Conservation (phyloP, 2,888 invertebrate genomes). For the Cephus sareptanus region DNA sequence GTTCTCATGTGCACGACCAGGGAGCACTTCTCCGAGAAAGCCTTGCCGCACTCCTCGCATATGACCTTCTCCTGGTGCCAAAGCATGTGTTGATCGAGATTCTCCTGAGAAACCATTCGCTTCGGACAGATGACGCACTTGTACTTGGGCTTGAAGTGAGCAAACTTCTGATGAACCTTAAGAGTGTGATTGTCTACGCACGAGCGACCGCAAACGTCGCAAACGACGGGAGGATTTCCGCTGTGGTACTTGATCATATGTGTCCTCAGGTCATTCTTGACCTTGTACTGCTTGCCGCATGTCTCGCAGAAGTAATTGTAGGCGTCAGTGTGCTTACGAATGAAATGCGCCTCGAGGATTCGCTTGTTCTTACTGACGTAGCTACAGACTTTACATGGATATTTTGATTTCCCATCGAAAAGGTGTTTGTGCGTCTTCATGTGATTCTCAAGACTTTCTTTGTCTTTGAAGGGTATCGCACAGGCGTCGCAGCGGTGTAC, state of each 20-base stretch:
- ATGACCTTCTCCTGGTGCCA: conserved; percentile 20
- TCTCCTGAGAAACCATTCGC: conserved; percentile 13
- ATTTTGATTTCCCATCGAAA: neutral
- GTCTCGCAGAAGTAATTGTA: conserved; percentile 16
- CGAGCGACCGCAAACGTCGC: conserved; percentile 23
- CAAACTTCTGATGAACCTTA: conserved; percentile 16
- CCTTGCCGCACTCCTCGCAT: conserved; percentile 19
- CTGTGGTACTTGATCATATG: conserved; percentile 19
- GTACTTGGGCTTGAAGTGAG: conserved; percentile 21
- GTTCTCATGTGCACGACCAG: conserved; percentile 20
- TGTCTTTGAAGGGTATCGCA: neutral
- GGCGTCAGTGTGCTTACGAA: neutral
- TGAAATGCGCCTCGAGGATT: neutral
- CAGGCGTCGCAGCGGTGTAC: neutral
- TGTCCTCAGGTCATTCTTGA: conserved; percentile 17
- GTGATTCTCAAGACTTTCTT: neutral
- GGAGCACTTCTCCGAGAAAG: conserved; percentile 16
- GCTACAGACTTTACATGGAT: neutral
- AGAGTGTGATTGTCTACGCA: conserved; percentile 16
- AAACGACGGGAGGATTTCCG: conserved; percentile 18
- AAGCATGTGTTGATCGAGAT: conserved; percentile 14
- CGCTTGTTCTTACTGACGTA: neutral
- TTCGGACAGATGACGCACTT: conserved; percentile 17
- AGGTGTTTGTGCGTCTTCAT: neutral
- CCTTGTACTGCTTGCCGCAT: conserved; percentile 17